Percentiles rank a stretch among this genome's conserved stretches.
phyloP scores from a whole-genome alignment of 2,888 invertebrate species.

The Agonopterix heracliana region DNA sequence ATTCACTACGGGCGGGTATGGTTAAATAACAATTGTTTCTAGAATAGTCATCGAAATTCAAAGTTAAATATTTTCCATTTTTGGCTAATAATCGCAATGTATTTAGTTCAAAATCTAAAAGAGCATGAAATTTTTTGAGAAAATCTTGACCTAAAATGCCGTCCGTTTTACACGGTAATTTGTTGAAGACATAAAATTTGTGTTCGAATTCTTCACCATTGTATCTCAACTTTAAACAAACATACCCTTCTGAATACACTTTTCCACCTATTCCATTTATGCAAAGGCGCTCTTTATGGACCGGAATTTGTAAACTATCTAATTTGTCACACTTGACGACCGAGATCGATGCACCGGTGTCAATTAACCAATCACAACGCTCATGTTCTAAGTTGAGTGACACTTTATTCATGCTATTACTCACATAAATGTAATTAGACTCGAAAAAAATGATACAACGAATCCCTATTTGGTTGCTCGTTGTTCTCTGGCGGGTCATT shows the following conservation, averaged over 20 bases:
- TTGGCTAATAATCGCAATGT: neutral
- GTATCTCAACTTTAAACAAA: neutral
- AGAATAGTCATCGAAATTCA: neutral
- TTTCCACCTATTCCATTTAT: constrained; percentile 11
- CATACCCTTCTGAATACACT: constrained; percentile 10
- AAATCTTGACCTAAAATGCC: constrained; percentile 14
- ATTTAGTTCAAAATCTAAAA: neutral
- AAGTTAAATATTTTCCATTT: neutral
- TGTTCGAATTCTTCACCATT: neutral
- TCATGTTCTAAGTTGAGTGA: neutral
- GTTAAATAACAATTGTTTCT: neutral
- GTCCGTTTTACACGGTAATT: constrained; percentile 7
- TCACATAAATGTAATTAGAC: constrained; percentile 3
- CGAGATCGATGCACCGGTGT: constrained; percentile 7
- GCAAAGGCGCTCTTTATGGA: neutral
- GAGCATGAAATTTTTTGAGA: neutral
- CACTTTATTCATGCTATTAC: neutral
- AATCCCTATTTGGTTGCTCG: neutral
- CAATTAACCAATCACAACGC: neutral
- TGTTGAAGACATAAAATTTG: constrained; percentile 11
- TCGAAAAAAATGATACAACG: constrained; percentile 9
- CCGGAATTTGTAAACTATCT: neutral
- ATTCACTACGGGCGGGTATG: neutral
- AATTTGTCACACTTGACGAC: constrained; percentile 6
- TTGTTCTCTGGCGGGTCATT: too few species aligned